phyloP scores from a whole-genome alignment of 2,113 vertebrate genomes.

The Petroica traversi region DNA sequence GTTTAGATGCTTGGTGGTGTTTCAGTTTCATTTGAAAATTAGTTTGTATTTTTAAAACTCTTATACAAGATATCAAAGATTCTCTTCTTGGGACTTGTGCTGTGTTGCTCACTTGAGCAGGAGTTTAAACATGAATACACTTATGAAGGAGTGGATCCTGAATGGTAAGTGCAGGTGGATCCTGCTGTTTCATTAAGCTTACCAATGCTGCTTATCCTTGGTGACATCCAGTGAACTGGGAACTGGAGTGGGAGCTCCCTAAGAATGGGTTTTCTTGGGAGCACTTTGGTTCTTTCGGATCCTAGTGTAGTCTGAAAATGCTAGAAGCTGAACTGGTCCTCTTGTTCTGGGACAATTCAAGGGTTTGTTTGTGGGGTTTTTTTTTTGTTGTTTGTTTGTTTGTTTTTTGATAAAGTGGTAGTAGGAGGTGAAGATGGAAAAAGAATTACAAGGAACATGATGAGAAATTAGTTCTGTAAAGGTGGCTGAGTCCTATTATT shows the following conservation, averaged over 20 bases:
- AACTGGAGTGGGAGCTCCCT: background rate
- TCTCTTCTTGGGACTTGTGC: background rate
- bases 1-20: background rate
- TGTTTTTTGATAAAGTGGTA: background rate
- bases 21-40: background rate
- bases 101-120: background rate
- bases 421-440: background rate
- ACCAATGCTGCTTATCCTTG: background rate
- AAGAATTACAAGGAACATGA: background rate
- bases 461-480: background rate
- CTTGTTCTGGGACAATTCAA: background rate
- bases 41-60: background rate
- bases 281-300: background rate
- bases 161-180: background rate
- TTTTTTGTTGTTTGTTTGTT: too few species aligned
- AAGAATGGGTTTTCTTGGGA: background rate
- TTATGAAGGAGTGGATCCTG: background rate
- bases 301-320: background rate
- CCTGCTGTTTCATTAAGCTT: background rate
- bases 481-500: background rate
- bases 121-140: background rate
- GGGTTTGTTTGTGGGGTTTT: background rate
- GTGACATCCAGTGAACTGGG: background rate
- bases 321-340: background rate
- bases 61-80: background rate